Percentiles rank a stretch among this genome's conserved stretches.
phyloP scores from a whole-genome alignment of 2,113 vertebrate species.

The Columbina picui region DNA sequence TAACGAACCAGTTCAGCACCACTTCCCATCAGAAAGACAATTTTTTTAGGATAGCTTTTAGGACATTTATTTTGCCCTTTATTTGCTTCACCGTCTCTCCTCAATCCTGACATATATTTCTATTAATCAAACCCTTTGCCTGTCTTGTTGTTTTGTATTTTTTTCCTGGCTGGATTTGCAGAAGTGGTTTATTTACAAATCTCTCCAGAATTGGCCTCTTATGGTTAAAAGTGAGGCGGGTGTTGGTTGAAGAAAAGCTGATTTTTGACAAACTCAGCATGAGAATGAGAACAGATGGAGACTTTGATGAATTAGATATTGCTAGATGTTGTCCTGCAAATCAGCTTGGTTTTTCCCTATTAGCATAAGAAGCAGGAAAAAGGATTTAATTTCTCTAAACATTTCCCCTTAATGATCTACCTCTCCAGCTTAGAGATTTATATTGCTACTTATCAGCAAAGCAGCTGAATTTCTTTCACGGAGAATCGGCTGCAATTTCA shows the following conservation, averaged over 20 bases:
- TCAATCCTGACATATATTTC: not conserved
- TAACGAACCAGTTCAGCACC: not conserved
- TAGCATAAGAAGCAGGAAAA: conserved; percentile 41
- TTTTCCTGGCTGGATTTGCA: not conserved
- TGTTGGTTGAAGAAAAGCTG: conserved; percentile 27
- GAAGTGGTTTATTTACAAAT: conserved; percentile 34
- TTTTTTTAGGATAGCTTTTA: not conserved
- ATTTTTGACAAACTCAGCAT: conserved; percentile 27
- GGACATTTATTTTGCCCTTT: not conserved
- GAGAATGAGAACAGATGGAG: conserved; percentile 39
- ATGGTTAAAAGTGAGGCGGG: not conserved
- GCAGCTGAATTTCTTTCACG: not conserved
- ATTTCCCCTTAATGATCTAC: not conserved
- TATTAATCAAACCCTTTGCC: not conserved
- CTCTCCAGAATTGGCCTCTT: not conserved
- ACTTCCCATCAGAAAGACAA: accelerated
- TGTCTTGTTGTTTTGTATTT: not conserved
- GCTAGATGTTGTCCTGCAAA: conserved; percentile 23
- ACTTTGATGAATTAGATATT: not conserved
- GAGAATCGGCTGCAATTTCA: accelerated
- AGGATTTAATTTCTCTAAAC: conserved; percentile 47
- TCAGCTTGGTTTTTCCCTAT: conserved; percentile 16
- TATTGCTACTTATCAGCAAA: not conserved
- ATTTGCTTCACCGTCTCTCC: not conserved
- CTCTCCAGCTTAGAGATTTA: not conserved